Evolutionary conservation across 2,113 vertebrate genomes (phyloP), one percentile per base, ranked within the genome.

Genomic region (Mobula birostris): DNA sequence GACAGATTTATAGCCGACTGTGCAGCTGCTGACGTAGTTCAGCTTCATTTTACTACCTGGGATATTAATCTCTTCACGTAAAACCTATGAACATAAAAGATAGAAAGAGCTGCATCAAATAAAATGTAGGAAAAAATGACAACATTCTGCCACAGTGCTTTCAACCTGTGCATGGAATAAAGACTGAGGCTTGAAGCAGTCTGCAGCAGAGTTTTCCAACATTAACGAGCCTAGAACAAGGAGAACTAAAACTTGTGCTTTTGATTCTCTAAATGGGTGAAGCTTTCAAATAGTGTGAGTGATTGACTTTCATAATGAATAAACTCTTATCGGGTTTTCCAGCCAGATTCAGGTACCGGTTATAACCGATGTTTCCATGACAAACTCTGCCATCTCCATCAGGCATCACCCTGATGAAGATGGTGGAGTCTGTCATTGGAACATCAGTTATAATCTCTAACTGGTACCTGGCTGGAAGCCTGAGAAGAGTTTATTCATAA

Each of bases 1-100:
- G 68, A 99, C 97, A 0, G 99, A 98, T 95, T 98, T 99, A 95
- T 99, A 99, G 95, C 99, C 99, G 0, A 98, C 95, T 0, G 98
- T 98, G 87, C 98, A 97, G 94, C 98, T 99, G 96, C 99, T 99
- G 95, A 99, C 96, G 96, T 99, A 99, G 96, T 97, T 96, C 83
- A 99, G 96, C 94, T 96, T 98, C 96, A 99, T 97, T 94, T 98
- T 98, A 48, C 97, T 98, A 72, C 99, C 98, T 0, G 99, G 97
- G 95, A 99, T 97, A 5, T 95, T 95, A 48, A 99, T 97, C 95
- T 99, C 97, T 94, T 99, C 98, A 94, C 99, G 98, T 68, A 99
- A 96, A 32, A 98, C 98, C 99, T 99, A 94, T 8, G 94, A 94
- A 95, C 94, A 76, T 95, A 94, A 94, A 95, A 94, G 68, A 29